Evolutionary conservation across 1,140 invertebrate species (phyloP), one percentile per base, ranked within the genome.

Genomic region (Brachystomella parvula): DNA sequence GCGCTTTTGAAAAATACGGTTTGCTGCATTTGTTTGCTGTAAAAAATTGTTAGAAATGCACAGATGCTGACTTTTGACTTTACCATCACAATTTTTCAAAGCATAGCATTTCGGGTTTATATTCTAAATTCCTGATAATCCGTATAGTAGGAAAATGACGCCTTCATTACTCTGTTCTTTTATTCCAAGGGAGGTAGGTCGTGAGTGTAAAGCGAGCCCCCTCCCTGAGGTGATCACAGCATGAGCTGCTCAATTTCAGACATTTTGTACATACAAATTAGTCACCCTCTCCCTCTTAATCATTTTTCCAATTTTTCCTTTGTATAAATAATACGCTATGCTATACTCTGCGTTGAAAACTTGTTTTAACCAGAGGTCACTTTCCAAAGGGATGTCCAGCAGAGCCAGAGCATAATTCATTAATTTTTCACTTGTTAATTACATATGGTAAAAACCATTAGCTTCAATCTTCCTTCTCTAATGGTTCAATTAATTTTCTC

Each of bases 201-300:
- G n/a, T n/a, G n/a, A n/a, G n/a, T n/a, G n/a, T n/a, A n/a, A 53
- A 53, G 24, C 24, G 49, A 53, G 6, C 49, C 24, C 49, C 49
- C 49, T 26, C 49, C 49, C 24, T 53, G 49, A 26, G 49, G 49
- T 17, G 49, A 53, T 53, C 49, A 6, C 49, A 53, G 49, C 49
- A 26, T 53, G 49, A 53, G 49, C 49, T 53, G 15, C 49, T 53
- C 49, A 53, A 15, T 15, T 53, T 53, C 49, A 53, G 49, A 53
- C 49, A 53, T 53, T 53, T 53, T 53, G 49, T 53, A 53, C 49
- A 53, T 53, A 53, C 49, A 53, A 53, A 53, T 53, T 53, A 53
- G 49, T 53, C 49, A 53, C 49, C 49, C 12, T 53, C 49, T 53
- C 24, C 49, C 49, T 53, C 49, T 53, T 53, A 53, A 53, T 53